A percentile compares a stretch with the other conserved stretches of the same genome.
Conservation (phyloP, 2,797 vertebrate species). For the Anabacerthia variegaticeps region DNA sequence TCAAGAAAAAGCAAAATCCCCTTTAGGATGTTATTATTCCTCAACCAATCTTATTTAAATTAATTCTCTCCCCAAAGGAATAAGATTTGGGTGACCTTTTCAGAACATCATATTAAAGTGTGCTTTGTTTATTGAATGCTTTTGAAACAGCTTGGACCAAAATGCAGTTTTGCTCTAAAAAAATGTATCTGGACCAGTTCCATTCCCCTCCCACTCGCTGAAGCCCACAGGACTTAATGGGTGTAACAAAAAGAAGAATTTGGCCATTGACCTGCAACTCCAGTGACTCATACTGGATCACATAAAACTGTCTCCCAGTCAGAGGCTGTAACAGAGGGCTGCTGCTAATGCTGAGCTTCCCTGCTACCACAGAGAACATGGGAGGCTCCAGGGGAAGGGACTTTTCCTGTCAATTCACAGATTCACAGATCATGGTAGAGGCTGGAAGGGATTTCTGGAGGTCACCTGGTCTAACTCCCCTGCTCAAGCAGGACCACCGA, state of each 20-base stretch:
- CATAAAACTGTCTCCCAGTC: not conserved
- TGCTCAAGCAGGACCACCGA: not conserved
- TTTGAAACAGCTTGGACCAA: slow-evolving; percentile 20
- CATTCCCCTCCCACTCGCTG: slow-evolving; percentile 19
- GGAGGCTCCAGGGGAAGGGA: not conserved
- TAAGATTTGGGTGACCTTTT: slow-evolving; percentile 22
- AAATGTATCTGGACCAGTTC: not conserved
- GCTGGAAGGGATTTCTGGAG: not conserved
- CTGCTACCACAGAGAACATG: not conserved
- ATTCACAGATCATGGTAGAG: not conserved
- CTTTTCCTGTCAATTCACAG: not conserved
- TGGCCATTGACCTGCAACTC: slow-evolving; percentile 9
- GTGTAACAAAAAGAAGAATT: slow-evolving; percentile 51
- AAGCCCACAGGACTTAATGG: slow-evolving; percentile 7
- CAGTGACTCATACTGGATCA: slow-evolving; percentile 7
- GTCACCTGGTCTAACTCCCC: rapidly evolving
- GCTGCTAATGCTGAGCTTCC: not conserved
- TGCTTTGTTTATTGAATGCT: slow-evolving; percentile 26
- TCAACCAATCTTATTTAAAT: slow-evolving; percentile 8
- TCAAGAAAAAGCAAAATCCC: not conserved
- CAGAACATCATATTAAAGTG: not conserved
- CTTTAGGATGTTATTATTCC: not conserved
- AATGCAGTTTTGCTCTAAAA: slow-evolving; percentile 12
- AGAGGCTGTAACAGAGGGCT: not conserved
- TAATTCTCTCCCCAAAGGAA: not conserved